Percentiles rank a stretch among this genome's conserved stretches.
phyloP scores from a whole-genome alignment of 2,113 vertebrate genomes.

The Aldabrachelys gigantea region DNA sequence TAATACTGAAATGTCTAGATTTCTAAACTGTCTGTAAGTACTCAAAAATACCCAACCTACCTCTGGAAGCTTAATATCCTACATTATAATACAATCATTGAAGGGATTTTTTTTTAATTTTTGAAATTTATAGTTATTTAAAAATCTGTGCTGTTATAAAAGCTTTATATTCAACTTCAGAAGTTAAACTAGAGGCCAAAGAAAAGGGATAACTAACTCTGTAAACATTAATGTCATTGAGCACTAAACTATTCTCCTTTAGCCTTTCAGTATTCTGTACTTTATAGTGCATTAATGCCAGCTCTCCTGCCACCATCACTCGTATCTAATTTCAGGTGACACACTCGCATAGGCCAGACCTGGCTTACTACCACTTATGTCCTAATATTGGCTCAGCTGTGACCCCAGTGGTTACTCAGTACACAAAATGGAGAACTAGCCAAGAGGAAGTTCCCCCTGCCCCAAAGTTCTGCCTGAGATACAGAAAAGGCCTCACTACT shows the following conservation, averaged over 20 bases:
- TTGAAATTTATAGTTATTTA: not conserved
- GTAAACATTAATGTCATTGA: not conserved
- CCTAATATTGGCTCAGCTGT: not conserved
- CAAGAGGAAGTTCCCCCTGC: not conserved
- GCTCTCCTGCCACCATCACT: not conserved
- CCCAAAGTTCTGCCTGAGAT: not conserved
- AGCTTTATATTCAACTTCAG: not conserved
- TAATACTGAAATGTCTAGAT: not conserved
- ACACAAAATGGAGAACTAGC: not conserved
- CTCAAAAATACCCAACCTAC: rapidly evolving
- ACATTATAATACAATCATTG: not conserved
- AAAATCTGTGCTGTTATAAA: not conserved
- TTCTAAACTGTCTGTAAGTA: not conserved
- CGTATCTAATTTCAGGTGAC: not conserved
- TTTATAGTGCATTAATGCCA: not conserved
- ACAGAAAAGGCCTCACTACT: not conserved
- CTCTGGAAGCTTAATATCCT: rapidly evolving
- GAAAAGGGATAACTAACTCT: not conserved
- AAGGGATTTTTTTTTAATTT: not conserved
- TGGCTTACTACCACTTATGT: not conserved
- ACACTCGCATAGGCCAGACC: not conserved
- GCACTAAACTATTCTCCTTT: not conserved
- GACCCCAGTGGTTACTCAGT: not conserved
- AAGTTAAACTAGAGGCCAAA: not conserved
- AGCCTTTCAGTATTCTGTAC: not conserved